These are phyloP conservation scores for Zonitis immaculata DNA, from an alignment of 2,888 invertebrate species.

Conservation along the genomic window DNA sequence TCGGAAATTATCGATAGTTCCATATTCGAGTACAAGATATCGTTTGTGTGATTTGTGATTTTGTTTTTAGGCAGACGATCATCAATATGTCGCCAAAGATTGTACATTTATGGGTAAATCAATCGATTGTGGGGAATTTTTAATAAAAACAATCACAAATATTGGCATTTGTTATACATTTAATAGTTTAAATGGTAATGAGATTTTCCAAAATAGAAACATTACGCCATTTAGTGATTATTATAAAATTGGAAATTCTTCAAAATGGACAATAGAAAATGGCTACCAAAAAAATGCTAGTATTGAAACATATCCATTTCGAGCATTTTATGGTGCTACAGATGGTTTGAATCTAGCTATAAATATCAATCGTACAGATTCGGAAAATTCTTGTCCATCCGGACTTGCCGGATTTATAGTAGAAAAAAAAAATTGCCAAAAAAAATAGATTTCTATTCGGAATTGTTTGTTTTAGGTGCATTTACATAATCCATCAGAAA, in stretches of 20 bases:
- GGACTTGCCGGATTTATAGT: too few relatives aligned
- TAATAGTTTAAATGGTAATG: conserved; percentile 57
- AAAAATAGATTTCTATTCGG: too few relatives aligned
- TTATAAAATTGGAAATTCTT: neutral
- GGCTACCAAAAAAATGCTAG: conserved; percentile 54
- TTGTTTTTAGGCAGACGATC: neutral
- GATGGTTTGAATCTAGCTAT: conserved; percentile 26
- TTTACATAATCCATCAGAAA: neutral
- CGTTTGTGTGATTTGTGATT: too few relatives aligned
- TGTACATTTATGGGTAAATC: conserved; percentile 20
- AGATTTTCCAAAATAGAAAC: conserved; percentile 53
- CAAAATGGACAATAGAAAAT: conserved; percentile 56
- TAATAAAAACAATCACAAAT: conserved; percentile 61
- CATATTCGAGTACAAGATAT: too few relatives aligned
- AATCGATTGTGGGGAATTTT: conserved; percentile 54
- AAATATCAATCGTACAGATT: neutral
- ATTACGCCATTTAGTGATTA: neutral
- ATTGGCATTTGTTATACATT: conserved; percentile 69
- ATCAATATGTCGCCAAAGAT: neutral
- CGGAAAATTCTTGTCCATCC: neutral
- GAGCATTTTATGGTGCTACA: conserved; percentile 62
- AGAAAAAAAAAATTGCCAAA: too few relatives aligned
- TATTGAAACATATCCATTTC: conserved; percentile 59
- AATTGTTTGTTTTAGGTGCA: too few relatives aligned
- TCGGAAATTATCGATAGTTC: too few relatives aligned